Evolutionary conservation across 2,888 invertebrate genomes (phyloP).

Genomic region (Drosophila birchii): DNA sequence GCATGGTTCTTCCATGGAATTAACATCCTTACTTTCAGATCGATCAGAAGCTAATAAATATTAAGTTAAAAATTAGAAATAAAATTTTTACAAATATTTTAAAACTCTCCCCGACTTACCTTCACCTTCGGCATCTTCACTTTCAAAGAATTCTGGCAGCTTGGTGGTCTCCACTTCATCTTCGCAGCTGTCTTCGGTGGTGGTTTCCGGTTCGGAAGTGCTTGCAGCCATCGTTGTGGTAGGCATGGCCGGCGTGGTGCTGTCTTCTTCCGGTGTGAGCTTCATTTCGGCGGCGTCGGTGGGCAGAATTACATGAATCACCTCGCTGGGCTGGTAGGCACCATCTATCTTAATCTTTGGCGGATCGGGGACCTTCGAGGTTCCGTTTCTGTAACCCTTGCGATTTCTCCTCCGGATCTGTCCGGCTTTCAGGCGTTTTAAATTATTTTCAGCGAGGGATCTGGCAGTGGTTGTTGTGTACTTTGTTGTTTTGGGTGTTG

Average conservation of each 20-base stretch:
- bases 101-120: conserved; percentile 38
- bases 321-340: conserved; percentile 57
- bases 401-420: conserved; percentile 12
- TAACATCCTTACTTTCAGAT: not conserved
- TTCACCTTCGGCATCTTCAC: conserved; percentile 28
- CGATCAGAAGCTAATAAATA: not conserved
- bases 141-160: conserved; percentile 15
- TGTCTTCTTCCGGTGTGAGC: not conserved
- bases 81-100: not conserved
- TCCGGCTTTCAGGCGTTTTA: conserved; percentile 30
- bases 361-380: conserved; percentile 57
- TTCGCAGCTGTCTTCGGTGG: conserved; percentile 25
- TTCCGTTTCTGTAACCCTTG: not conserved
- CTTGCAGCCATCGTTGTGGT: conserved; percentile 5
- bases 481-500: conserved; percentile 13
- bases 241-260: conserved; percentile 5
- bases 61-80: not conserved
- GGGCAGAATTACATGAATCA: conserved; percentile 51
- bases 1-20: conserved; percentile 34
- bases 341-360: conserved; percentile 60
- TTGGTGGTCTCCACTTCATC: conserved; percentile 35
- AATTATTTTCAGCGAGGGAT: conserved; percentile 5
- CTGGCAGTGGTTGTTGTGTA: conserved; percentile 10
- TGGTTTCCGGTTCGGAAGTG: conserved; percentile 39
- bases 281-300: conserved; percentile 26